phyloP scores from a whole-genome alignment of 2,888 invertebrate genomes.

The Drosophila villosipedis region DNA sequence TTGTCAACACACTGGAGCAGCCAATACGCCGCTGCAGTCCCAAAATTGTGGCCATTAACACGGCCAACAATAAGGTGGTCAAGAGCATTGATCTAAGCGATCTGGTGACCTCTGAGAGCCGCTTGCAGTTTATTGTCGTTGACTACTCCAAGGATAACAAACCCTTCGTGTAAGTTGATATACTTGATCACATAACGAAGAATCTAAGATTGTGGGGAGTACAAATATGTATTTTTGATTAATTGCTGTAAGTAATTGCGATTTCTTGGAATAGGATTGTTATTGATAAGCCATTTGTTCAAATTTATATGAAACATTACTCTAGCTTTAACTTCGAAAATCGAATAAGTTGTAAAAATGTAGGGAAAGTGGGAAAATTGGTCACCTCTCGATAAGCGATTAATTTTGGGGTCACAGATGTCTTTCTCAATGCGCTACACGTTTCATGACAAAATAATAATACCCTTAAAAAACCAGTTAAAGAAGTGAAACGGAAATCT shows the following conservation, averaged over 20 bases:
- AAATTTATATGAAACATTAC: not conserved
- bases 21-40: conserved; percentile 87
- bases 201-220: not conserved
- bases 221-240: not conserved
- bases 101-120: conserved; percentile 86
- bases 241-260: not conserved
- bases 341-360: not conserved
- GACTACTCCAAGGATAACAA: conserved; percentile 87
- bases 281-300: not conserved
- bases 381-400: not conserved
- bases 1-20: conserved; percentile 87
- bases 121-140: conserved; percentile 87
- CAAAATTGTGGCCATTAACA: conserved; percentile 87
- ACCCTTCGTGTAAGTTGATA: conserved; percentile 84
- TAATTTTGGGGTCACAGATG: not conserved
- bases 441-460: not conserved
- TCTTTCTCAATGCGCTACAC: not conserved
- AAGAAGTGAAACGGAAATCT: not conserved
- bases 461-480: not conserved
- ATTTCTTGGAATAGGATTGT: not conserved
- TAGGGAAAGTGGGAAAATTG: not conserved
- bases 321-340: not conserved
- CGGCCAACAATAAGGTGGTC: conserved; percentile 87
- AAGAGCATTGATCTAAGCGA: conserved; percentile 87
- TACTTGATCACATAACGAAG: not conserved